These are phyloP conservation scores for Hozukius guyotensis DNA, from an alignment of 2,797 vertebrate species.

Conservation along the genomic window DNA sequence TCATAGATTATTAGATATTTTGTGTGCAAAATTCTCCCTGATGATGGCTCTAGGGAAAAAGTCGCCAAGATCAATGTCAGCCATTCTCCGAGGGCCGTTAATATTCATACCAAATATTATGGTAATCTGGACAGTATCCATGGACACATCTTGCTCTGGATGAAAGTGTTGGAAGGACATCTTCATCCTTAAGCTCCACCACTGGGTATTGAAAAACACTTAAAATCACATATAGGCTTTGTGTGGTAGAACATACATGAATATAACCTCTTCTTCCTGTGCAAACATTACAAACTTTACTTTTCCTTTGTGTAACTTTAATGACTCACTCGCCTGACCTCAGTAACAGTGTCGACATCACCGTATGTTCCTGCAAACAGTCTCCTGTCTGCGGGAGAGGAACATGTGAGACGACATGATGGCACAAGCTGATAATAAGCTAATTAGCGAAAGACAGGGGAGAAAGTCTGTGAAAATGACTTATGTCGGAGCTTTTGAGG, in stretches of 20 bases:
- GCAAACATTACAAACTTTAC: neutral
- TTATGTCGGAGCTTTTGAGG: neutral
- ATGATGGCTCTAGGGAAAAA: neutral
- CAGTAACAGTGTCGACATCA: neutral
- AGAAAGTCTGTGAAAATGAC: conserved; percentile 14
- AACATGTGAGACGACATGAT: conserved; percentile 27
- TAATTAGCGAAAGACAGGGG: conserved; percentile 43
- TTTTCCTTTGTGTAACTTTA: neutral
- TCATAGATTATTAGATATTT: neutral
- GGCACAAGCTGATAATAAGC: conserved; percentile 42
- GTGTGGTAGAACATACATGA: neutral
- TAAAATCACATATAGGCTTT: neutral
- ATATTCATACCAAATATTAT: neutral
- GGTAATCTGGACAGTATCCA: neutral
- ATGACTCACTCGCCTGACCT: neutral
- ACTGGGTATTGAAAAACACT: neutral
- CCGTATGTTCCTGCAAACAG: neutral
- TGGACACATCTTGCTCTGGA: neutral
- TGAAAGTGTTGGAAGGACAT: neutral
- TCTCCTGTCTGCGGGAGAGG: neutral
- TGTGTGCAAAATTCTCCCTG: neutral
- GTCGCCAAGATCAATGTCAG: neutral
- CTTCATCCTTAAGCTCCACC: neutral
- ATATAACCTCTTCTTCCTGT: neutral
- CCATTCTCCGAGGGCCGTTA: neutral